phyloP scores from a whole-genome alignment of 2,797 vertebrate genomes.

The Notoglanidium macrostoma region DNA sequence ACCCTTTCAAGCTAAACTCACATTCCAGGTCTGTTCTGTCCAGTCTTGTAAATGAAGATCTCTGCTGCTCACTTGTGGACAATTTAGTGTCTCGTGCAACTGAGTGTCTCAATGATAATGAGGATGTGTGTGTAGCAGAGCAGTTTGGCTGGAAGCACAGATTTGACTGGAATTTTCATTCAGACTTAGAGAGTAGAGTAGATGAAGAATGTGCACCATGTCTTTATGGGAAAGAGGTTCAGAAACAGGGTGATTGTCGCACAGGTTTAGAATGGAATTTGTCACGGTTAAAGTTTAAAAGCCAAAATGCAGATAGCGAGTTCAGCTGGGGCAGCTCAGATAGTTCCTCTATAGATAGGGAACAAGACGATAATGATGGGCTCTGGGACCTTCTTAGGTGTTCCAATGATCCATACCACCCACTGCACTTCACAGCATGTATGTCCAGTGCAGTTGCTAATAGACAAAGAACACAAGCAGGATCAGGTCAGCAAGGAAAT shows the following conservation, averaged over 20 bases:
- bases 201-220: slow-evolving; percentile 75
- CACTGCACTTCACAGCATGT: slow-evolving; percentile 76
- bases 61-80: slow-evolving; percentile 77
- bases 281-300: slow-evolving; percentile 54
- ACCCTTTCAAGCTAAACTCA: slow-evolving; percentile 66
- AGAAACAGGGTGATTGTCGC: slow-evolving; percentile 36
- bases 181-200: slow-evolving; percentile 60
- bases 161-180: slow-evolving; percentile 77
- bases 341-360: slow-evolving; percentile 66
- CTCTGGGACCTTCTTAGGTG: slow-evolving; percentile 75
- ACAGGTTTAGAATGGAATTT: slow-evolving; percentile 44
- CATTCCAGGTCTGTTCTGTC: slow-evolving; percentile 75
- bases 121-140: slow-evolving; percentile 71
- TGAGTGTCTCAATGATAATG: slow-evolving; percentile 60
- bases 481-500: slow-evolving; percentile 9
- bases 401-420: slow-evolving; percentile 76
- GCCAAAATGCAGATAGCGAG: slow-evolving; percentile 74
- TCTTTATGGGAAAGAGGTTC: slow-evolving; percentile 57
- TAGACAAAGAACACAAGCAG: neutral
- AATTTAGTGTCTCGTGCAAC: slow-evolving; percentile 72
- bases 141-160: slow-evolving; percentile 73
- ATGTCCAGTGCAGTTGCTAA: slow-evolving; percentile 50
- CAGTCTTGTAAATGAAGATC: slow-evolving; percentile 72
- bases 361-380: slow-evolving; percentile 72
- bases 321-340: slow-evolving; percentile 74